A percentile compares a stretch with the other conserved stretches of the same genome.
These are phyloP conservation scores for Eleutherodactylus coqui DNA, from an alignment of 2,797 vertebrate species.

Conservation along the genomic window DNA sequence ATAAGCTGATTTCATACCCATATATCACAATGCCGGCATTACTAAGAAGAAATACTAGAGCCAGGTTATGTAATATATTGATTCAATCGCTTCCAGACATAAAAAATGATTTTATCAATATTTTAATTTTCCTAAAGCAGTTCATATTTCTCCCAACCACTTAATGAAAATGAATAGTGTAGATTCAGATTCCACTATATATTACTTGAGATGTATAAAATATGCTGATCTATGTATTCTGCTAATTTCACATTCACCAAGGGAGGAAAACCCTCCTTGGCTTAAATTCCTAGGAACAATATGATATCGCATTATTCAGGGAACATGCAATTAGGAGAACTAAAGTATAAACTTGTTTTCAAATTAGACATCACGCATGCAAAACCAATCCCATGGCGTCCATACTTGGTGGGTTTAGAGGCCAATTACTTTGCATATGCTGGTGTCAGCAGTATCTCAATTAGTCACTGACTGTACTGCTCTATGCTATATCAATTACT, in stretches of 20 bases:
- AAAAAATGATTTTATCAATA: slow-evolving; percentile 48
- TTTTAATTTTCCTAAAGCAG: slow-evolving; percentile 46
- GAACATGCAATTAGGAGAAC: slow-evolving; percentile 44
- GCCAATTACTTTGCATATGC: slow-evolving; percentile 61
- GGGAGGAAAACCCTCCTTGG: not conserved
- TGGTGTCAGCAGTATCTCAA: slow-evolving; percentile 62
- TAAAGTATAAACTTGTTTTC: slow-evolving; percentile 59
- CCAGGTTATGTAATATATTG: slow-evolving; percentile 14
- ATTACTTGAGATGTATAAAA: slow-evolving; percentile 17
- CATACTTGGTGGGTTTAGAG: slow-evolving; percentile 54
- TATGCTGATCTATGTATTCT: slow-evolving; percentile 35
- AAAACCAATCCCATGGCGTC: slow-evolving; percentile 49
- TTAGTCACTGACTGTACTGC: slow-evolving; percentile 50
- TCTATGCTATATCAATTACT: slow-evolving; percentile 57
- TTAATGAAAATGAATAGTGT: slow-evolving; percentile 43
- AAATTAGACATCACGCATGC: slow-evolving; percentile 54
- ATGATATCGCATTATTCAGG: slow-evolving; percentile 47
- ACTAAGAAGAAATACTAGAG: not conserved
- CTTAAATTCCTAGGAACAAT: slow-evolving; percentile 31
- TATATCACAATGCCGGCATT: not conserved
- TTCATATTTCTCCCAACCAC: slow-evolving; percentile 51
- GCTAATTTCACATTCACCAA: slow-evolving; percentile 18
- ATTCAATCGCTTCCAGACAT: slow-evolving; percentile 8
- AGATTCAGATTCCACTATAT: not conserved
- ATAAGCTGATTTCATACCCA: not conserved